Percentiles rank a stretch among this genome's conserved stretches.
phyloP scores from a whole-genome alignment of 2,888 invertebrate genomes.

The Prosapia bicincta region DNA sequence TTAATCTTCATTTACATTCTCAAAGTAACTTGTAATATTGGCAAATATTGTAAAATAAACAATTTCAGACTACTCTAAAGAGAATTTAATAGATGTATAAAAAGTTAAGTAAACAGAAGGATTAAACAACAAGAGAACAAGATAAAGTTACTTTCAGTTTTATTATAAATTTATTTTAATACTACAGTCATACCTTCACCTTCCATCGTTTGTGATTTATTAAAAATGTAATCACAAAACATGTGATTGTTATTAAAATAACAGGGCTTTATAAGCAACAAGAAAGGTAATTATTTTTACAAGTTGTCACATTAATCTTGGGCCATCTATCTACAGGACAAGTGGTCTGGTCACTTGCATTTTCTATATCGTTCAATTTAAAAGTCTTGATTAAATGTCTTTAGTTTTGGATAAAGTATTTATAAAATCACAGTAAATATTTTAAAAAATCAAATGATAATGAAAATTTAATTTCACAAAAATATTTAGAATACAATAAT shows the following conservation, averaged over 20 bases:
- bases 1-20: too few species aligned
- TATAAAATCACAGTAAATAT: neutral
- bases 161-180: slow-evolving; percentile 31
- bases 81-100: neutral
- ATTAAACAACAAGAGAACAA: neutral
- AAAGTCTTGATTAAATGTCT: neutral
- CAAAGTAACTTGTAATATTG: too few species aligned
- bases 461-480: neutral
- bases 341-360: neutral
- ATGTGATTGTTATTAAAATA: slow-evolving; percentile 28
- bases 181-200: slow-evolving; percentile 32
- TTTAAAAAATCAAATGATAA: neutral
- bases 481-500: neutral
- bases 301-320: neutral
- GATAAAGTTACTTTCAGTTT: slow-evolving; percentile 25
- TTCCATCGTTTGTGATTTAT: slow-evolving; percentile 31
- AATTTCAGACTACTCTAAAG: too few species aligned
- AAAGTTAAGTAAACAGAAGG: neutral
- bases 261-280: slow-evolving; percentile 18
- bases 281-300: slow-evolving; percentile 5
- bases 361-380: neutral
- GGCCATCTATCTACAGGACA: neutral
- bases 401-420: neutral
- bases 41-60: too few species aligned
- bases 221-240: slow-evolving; percentile 28